These are phyloP conservation scores for Watsonalla binaria DNA, from an alignment of 2,888 invertebrate genomes.

Conservation along the genomic window DNA sequence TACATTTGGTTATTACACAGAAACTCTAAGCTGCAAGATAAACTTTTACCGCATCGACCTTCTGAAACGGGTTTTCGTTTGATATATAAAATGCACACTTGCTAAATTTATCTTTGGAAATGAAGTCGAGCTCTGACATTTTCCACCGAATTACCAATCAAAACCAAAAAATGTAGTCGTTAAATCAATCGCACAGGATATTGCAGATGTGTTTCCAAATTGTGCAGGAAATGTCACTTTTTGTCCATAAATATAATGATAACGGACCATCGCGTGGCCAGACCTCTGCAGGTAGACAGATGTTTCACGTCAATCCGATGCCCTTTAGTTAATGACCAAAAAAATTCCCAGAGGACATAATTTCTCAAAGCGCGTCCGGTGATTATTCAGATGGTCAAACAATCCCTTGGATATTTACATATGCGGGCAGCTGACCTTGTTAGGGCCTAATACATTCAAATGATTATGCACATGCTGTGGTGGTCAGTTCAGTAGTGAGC, in stretches of 20 bases:
- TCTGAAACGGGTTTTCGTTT: conserved; percentile 14
- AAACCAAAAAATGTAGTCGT: conserved; percentile 1
- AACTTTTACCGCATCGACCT: conserved; percentile 32
- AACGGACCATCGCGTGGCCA: conserved; percentile 56
- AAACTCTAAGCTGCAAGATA: conserved; percentile 36
- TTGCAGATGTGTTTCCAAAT: conserved; percentile 55
- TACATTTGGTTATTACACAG: conserved; percentile 63
- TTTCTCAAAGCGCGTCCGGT: conserved; percentile 26
- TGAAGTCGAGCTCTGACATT: conserved; percentile 16
- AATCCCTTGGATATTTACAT: conserved; percentile 45
- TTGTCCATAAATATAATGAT: conserved; percentile 48
- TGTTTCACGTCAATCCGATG: conserved; percentile 41
- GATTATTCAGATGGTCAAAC: conserved; percentile 53
- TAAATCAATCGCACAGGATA: conserved; percentile 53
- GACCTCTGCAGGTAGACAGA: conserved; percentile 52
- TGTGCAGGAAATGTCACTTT: conserved; percentile 58
- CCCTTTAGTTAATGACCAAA: conserved; percentile 30
- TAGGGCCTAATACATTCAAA: conserved; percentile 70
- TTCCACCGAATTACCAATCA: neutral
- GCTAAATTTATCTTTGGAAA: conserved; percentile 7
- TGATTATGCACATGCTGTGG: conserved; percentile 55
- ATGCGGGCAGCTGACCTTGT: conserved; percentile 63
- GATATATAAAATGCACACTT: conserved; percentile 7
- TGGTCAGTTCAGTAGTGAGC: conserved; percentile 43
- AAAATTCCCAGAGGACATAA: conserved; percentile 51